A percentile compares a stretch with the other conserved stretches of the same genome.
Conservation (phyloP, 2,888 invertebrate genomes). For the Escarpia spicata region DNA sequence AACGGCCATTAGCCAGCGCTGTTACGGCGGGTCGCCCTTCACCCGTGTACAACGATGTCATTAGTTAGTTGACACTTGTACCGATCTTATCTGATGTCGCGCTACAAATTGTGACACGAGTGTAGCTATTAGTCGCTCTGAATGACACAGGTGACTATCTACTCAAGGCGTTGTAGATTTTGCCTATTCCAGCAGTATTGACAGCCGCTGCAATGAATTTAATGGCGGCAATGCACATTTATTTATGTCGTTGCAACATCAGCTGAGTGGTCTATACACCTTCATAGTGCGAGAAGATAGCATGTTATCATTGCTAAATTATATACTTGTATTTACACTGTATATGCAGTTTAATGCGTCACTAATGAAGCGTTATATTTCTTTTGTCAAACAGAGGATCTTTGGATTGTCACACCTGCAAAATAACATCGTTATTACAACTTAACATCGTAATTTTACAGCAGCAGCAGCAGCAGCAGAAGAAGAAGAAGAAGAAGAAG, state of each 20-base stretch:
- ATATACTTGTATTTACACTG: too few species aligned
- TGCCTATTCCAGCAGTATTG: background rate
- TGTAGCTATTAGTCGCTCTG: background rate
- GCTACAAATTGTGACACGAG: background rate
- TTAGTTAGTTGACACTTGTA: conserved; percentile 2
- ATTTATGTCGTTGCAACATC: background rate
- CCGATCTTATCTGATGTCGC: background rate
- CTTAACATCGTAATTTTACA: too few species aligned
- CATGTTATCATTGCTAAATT: too few species aligned
- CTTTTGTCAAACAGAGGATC: too few species aligned
- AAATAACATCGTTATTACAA: too few species aligned
- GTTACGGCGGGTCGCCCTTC: background rate
- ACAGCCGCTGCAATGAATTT: background rate
- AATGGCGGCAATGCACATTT: background rate
- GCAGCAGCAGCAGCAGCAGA: too few species aligned
- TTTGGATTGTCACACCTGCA: too few species aligned
- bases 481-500: too few species aligned
- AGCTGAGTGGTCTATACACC: too few species aligned
- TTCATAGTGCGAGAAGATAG: too few species aligned
- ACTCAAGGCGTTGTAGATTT: background rate
- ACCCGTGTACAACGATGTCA: background rate
- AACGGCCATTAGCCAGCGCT: background rate
- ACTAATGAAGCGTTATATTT: too few species aligned
- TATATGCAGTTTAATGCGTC: too few species aligned
- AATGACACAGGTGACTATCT: background rate